Conservation (phyloP, 1,140 invertebrate genomes). For the Drosophila funebris region DNA sequence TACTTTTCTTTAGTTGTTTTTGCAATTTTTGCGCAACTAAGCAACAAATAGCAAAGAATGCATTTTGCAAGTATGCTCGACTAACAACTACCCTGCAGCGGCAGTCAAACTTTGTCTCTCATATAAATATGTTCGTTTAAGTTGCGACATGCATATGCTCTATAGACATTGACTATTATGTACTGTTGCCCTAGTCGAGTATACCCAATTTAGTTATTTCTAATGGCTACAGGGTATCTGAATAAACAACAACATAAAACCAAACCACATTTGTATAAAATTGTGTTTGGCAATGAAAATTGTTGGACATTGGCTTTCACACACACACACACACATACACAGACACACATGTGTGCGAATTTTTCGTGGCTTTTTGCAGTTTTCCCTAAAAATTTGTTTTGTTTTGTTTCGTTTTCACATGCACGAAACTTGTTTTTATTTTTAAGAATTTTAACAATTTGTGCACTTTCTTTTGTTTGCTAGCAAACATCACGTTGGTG, state of each 20-base stretch:
- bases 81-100: not conserved
- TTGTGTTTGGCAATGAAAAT: constrained; percentile 74
- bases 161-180: no score
- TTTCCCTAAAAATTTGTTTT: constrained; percentile 29
- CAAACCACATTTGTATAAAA: constrained; percentile 59
- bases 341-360: constrained; percentile 19
- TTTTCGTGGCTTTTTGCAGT: constrained; percentile 58
- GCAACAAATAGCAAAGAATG: constrained; percentile 50
- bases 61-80: not conserved
- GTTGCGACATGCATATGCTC: no score
- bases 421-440: constrained; percentile 41
- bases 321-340: constrained; percentile 5
- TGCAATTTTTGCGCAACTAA: constrained; percentile 59
- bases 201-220: not conserved
- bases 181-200: not conserved
- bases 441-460: constrained; percentile 74
- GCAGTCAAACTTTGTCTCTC: no score
- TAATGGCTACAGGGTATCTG: constrained; percentile 3
- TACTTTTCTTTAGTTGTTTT: constrained; percentile 11
- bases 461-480: constrained; percentile 81
- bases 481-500: constrained; percentile 59
- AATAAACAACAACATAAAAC: constrained; percentile 18
- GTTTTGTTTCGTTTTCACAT: constrained; percentile 22
- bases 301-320: constrained; percentile 51
- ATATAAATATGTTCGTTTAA: no score